A percentile compares a stretch with the other conserved stretches of the same genome.
phyloP scores from a whole-genome alignment of 2,888 invertebrate genomes.

The Drosophila buzzatii region DNA sequence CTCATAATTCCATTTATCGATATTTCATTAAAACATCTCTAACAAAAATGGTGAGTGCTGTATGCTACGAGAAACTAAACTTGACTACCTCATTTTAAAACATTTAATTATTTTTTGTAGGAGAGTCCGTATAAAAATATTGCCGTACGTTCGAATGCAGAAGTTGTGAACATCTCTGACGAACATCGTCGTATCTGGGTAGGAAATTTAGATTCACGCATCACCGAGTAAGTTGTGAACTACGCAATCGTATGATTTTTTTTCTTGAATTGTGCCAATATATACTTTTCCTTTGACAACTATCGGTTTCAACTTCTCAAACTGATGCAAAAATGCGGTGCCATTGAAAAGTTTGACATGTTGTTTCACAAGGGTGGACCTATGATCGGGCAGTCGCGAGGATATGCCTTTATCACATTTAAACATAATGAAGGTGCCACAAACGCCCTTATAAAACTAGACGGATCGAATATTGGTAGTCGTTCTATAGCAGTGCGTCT shows the following conservation, averaged over 20 bases:
- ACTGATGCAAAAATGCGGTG: constrained; percentile 97
- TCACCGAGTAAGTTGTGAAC: constrained; percentile 94
- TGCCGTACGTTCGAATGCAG: background rate
- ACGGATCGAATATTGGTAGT: constrained; percentile 91
- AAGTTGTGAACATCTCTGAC: constrained; percentile 59
- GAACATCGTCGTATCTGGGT: constrained; percentile 90
- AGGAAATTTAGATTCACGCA: constrained; percentile 94
- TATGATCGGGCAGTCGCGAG: constrained; percentile 94
- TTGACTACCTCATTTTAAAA: background rate
- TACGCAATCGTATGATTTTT: constrained; percentile 1
- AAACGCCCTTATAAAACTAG: constrained; percentile 89
- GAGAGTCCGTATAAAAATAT: background rate
- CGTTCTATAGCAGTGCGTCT: constrained; percentile 92
- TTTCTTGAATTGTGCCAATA: constrained; percentile 48
- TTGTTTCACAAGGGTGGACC: constrained; percentile 97
- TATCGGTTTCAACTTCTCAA: constrained; percentile 98
- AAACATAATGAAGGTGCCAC: constrained; percentile 88
- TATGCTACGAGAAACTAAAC: background rate
- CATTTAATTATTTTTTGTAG: constrained; percentile 9
- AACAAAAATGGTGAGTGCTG: constrained; percentile 21
- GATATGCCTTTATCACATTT: constrained; percentile 97
- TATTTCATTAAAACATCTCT: background rate
- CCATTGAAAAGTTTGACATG: constrained; percentile 97
- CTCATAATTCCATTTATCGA: background rate
- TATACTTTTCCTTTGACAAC: constrained; percentile 73